These are phyloP conservation scores for Abrostola triplasia DNA, from an alignment of 2,888 invertebrate species.

Conservation along the genomic window DNA sequence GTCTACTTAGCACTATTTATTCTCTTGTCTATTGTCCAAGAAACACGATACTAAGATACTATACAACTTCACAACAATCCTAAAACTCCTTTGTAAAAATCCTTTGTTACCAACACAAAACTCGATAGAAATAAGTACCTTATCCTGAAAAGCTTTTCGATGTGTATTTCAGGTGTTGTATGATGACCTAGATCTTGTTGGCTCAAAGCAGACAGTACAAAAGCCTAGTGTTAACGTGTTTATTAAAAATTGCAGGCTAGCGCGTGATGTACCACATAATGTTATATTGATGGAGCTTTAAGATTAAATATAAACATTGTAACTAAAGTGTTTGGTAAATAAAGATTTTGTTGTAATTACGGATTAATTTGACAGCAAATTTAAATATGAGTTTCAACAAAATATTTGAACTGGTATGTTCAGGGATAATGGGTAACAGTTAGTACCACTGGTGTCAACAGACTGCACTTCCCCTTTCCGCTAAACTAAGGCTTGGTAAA, in stretches of 20 bases:
- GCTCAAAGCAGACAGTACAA: constrained; percentile 14
- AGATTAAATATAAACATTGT: not conserved
- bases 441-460: no score
- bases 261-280: constrained; percentile 17
- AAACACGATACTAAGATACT: not conserved
- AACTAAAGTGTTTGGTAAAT: not conserved
- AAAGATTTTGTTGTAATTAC: not conserved
- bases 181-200: constrained; percentile 29
- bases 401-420: not conserved
- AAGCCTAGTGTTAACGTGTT: constrained; percentile 36
- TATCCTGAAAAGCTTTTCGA: constrained; percentile 12
- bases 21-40: not conserved
- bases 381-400: not conserved
- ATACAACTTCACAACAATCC: not conserved
- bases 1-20: no score
- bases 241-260: constrained; percentile 49
- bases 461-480: no score
- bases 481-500: no score
- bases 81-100: constrained; percentile 1
- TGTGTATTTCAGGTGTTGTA: constrained; percentile 20
- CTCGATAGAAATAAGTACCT: constrained; percentile 3
- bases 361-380: not conserved
- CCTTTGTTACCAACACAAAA: constrained; percentile 11
- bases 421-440: no score
- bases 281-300: constrained; percentile 9